These are phyloP conservation scores for Anableps anableps DNA, from an alignment of 2,797 vertebrate genomes.

Conservation along the genomic window DNA sequence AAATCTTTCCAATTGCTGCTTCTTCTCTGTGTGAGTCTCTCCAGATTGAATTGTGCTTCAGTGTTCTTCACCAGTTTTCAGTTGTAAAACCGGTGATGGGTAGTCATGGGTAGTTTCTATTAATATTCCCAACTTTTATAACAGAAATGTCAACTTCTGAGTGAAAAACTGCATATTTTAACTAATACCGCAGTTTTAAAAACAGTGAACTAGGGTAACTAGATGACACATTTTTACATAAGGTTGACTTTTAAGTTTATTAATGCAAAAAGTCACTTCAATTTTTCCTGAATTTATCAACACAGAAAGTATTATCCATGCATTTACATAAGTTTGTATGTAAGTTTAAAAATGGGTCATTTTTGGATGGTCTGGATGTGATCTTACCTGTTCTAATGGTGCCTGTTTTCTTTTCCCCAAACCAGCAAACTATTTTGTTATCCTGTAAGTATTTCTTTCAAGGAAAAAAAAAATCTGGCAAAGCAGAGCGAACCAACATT, in stretches of 20 bases:
- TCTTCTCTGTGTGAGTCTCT: too few relatives aligned
- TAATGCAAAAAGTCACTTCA: neutral
- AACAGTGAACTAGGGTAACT: neutral
- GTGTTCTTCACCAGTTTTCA: too few relatives aligned
- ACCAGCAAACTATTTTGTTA: neutral
- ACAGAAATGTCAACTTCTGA: too few relatives aligned
- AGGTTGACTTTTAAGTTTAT: neutral
- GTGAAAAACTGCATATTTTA: too few relatives aligned
- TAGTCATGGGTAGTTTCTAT: too few relatives aligned
- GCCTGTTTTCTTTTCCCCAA: neutral
- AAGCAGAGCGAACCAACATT: neutral
- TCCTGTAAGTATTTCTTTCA: neutral
- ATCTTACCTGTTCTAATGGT: too few relatives aligned
- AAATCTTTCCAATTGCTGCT: too few relatives aligned
- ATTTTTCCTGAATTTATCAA: neutral
- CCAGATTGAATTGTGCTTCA: too few relatives aligned
- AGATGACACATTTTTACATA: neutral
- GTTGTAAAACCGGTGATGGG: too few relatives aligned
- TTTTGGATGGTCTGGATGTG: neutral
- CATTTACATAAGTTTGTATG: neutral
- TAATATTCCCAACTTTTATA: too few relatives aligned
- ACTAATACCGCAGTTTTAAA: too few relatives aligned
- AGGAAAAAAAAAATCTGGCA: neutral
- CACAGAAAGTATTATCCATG: neutral
- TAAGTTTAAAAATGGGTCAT: neutral